Base-by-base conservation (phyloP, 2,797 vertebrate genomes). In the Nyctalus aviator region DNA sequence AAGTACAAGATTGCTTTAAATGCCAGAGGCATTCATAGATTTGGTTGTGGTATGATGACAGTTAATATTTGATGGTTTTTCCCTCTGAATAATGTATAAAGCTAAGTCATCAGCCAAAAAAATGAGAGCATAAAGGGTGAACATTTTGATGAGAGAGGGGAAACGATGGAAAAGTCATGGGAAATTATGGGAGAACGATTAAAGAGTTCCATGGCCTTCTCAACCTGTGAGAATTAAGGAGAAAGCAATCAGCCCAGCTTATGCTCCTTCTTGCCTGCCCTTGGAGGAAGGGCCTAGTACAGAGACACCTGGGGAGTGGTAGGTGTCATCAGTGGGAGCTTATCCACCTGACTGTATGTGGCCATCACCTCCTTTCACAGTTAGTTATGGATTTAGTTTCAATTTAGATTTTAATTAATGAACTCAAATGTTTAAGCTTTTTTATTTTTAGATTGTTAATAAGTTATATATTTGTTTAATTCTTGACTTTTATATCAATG, bases 381-480 rank as follows among this genome's bases (percentile, higher is more conserved):
- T 92, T 71, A 35, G 13, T 76, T 27, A 37, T 50, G 41, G 27
- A 15, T 55, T 71, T 44, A 46, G 21, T 62, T 62, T 69, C 30
- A 35, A 27, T 78, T 96, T 50, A 78, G 12, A 83, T 30, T 77
- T 92, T 68, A 50, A 77, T 85, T 59, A 27, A 53, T 81, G 90
- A 25, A 66, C 50, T 81, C 57, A 93, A 94, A 79, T 11, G 25
- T 73, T 46, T 13, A 50, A 92, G 18, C 5, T 30, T 30, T 71
- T 72, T 73, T 79, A 69, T 23, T 37, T 79, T 30, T 21, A 71
- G 30, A 32, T 66, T 35, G 10, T 32, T 78, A 85, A 77, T 69
- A 94, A 71, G 75, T 64, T 35, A 75, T 77, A 11, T 66, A 44
- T 53, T 46, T 64, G 8, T 48, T 90, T 71, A 75, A 55, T 48